A percentile compares a stretch with the other conserved stretches of the same genome.
Conservation (phyloP, 64 coral and sea anemone genomes). For the Montipora efflorescens region DNA sequence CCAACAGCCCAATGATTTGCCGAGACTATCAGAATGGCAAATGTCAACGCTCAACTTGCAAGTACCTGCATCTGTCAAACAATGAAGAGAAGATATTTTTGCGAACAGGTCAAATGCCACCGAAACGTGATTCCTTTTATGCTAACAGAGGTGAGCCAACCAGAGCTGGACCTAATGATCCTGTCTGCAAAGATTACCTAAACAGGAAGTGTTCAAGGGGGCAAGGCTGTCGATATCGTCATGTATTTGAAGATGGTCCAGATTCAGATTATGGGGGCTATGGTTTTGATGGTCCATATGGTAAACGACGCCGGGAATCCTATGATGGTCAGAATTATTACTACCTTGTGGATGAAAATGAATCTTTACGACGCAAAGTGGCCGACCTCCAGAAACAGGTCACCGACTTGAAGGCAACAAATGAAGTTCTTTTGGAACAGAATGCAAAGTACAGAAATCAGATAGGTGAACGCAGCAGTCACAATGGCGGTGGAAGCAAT, state of each 20-base stretch:
- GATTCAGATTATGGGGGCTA: constrained; percentile 50
- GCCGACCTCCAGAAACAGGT: constrained; percentile 97
- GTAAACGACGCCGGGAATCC: constrained; percentile 82
- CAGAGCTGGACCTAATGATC: constrained; percentile 66
- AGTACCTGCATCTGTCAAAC: constrained; percentile 92
- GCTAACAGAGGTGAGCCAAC: constrained; percentile 56
- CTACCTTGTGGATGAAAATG: constrained; percentile 92
- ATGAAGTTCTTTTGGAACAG: constrained; percentile 96
- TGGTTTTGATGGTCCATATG: constrained; percentile 72
- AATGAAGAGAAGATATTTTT: constrained; percentile 92
- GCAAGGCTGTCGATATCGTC: constrained; percentile 81
- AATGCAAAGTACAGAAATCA: constrained; percentile 95
- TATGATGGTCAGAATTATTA: constrained; percentile 78
- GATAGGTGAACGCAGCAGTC: constrained; percentile 29
- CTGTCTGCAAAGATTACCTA: constrained; percentile 95
- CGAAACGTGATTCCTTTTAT: constrained; percentile 5
- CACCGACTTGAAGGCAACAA: constrained; percentile 89
- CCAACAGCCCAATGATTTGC: constrained; percentile 97
- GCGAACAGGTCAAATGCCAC: constrained; percentile 85
- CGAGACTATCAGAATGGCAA: constrained; percentile 98
- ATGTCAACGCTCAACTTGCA: constrained; percentile 88
- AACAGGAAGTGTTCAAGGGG: constrained; percentile 95
- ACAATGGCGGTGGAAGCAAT: constrained; percentile 13
- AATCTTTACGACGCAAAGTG: constrained; percentile 82
- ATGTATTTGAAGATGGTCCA: constrained; percentile 77